phyloP scores from a whole-genome alignment of 2,888 invertebrate genomes.

The Magallana nippona region DNA sequence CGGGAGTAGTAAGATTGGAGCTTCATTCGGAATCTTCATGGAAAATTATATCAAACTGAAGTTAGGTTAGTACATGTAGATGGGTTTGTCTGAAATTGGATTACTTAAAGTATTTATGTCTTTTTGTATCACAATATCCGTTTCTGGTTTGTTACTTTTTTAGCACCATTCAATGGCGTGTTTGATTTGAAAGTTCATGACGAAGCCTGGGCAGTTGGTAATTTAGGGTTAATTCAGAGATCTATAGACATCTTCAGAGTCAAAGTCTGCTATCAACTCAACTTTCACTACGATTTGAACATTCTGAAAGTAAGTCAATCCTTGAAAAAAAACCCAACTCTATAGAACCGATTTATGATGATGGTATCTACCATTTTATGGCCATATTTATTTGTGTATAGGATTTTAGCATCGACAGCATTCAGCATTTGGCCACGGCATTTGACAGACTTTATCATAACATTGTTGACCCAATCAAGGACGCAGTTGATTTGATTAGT shows the following conservation, averaged over 20 bases:
- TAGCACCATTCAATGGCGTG: conserved; percentile 34
- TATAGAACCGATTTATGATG: too few species aligned
- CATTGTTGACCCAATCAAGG: conserved; percentile 57
- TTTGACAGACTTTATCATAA: conserved; percentile 59
- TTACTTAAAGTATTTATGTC: too few species aligned
- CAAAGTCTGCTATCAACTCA: conserved; percentile 49
- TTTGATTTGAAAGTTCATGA: conserved; percentile 41
- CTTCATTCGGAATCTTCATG: conserved; percentile 50
- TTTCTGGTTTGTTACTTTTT: neutral
- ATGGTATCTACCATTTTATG: neutral
- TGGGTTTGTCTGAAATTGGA: neutral
- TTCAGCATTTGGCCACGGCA: conserved; percentile 55
- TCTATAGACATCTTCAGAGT: conserved; percentile 51
- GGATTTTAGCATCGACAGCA: conserved; percentile 63
- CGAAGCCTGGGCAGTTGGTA: conserved; percentile 39
- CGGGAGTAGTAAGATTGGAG: conserved; percentile 52
- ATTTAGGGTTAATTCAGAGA: conserved; percentile 49
- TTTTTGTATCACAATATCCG: too few species aligned
- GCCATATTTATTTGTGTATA: conserved; percentile 26
- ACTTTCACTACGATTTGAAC: conserved; percentile 51
- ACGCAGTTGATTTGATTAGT: conserved; percentile 52
- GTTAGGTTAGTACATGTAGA: conserved; percentile 39
- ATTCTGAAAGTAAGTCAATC: conserved; percentile 51
- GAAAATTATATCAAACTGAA: conserved; percentile 49
- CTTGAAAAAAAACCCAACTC: too few species aligned